phyloP scores from a whole-genome alignment of 2,888 invertebrate genomes.

The Eupithecia insigniata region DNA sequence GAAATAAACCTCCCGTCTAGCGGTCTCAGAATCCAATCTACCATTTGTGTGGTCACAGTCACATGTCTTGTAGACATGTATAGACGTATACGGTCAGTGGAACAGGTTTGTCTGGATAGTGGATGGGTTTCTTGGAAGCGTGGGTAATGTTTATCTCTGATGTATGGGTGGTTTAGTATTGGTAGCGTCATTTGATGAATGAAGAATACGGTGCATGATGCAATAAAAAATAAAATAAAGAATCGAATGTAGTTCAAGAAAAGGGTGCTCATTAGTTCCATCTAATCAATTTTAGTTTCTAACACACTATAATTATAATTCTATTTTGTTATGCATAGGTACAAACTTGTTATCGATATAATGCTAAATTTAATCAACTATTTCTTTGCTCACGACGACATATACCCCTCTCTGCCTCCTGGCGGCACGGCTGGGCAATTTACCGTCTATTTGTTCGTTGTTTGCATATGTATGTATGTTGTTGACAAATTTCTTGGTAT shows the following conservation, averaged over 20 bases:
- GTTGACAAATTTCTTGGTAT: background rate
- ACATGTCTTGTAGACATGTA: conserved; percentile 4
- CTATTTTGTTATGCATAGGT: background rate
- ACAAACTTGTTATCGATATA: background rate
- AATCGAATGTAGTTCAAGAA: background rate
- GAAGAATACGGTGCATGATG: conserved; percentile 1
- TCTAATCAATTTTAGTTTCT: background rate
- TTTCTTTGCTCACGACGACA: background rate
- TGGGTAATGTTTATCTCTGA: conserved; percentile 42
- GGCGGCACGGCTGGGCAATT: background rate
- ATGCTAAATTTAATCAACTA: background rate
- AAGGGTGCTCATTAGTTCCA: background rate
- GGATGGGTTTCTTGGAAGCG: conserved; percentile 36
- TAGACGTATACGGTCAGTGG: conserved; percentile 20
- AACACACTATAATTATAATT: too few species aligned
- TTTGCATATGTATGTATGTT: background rate
- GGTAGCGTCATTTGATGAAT: conserved; percentile 19
- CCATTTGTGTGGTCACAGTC: conserved; percentile 38
- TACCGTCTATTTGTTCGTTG: background rate
- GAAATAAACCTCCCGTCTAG: conserved; percentile 22
- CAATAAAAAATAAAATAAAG: background rate
- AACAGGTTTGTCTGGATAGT: conserved; percentile 41
- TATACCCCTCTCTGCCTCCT: background rate
- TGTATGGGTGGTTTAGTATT: conserved; percentile 32
- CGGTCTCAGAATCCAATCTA: conserved; percentile 35